Base-by-base conservation (phyloP, 2,113 vertebrate genomes). In the Dipodomys stephensi region DNA sequence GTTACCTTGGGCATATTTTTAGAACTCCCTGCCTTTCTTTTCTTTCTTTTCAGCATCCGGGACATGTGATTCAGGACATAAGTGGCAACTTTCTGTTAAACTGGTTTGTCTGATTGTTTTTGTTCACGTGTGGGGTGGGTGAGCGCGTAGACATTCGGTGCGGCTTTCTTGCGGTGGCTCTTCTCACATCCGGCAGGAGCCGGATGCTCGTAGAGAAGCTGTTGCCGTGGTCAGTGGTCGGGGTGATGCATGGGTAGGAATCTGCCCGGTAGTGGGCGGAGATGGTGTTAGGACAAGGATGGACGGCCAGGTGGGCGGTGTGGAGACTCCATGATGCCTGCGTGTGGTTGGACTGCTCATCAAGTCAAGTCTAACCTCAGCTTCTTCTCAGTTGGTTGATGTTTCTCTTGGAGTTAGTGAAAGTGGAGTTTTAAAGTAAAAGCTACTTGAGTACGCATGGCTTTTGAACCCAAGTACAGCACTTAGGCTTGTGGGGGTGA, bases 191-290 rank as follows among this genome's bases (percentile, higher is more conserved):
- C 0, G 1, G 49, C 8, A 10, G 1, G 39, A 39, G 4, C 39
- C 0, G 1, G 19, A 1, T 57, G 57, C 39, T 64, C 5, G 5
- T 39, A 39, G 0, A 39, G 44, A 49, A 64, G 15, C 23, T 39
- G 35, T 27, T 27, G 11, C 27, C 4, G 23, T 6, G 30, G 46
- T 25, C 60, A 27, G 65, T 13, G 49, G 4, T 3, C 4, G 27
- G 5, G 5, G 11, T 27, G 0, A 22, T 0, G 62, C 20, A 1
- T 4, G 2, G 78, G 5, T 0, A 4, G 79, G 5, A 46, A 25
- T 30, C 4, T 62, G 39, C 27, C 60, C 32, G 2, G 19, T 30
- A 4, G 13, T 2, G 4, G 39, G 39, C 39, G 5, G 39, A 39
- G 39, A 39, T 39, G 39, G 2, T 30, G 53, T 0, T 0, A 35